A percentile compares a stretch with the other conserved stretches of the same genome.
These are phyloP conservation scores for Gavia stellata DNA, from an alignment of 2,113 vertebrate genomes.

Conservation along the genomic window DNA sequence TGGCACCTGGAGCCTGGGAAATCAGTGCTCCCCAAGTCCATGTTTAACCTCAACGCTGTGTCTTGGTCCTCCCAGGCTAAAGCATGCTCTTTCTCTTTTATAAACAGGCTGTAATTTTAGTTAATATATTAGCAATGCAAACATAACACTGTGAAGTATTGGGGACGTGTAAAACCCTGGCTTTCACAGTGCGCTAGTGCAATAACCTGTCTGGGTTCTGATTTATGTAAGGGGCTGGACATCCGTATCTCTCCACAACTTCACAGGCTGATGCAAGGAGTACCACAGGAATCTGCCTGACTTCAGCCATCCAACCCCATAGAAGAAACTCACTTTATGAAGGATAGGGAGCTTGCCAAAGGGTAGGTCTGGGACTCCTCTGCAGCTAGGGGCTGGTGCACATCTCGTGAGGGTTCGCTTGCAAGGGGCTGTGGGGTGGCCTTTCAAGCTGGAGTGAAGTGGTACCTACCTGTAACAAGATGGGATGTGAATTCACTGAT, in stretches of 20 bases:
- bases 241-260: neutral
- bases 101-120: neutral
- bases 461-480: conserved; percentile 74
- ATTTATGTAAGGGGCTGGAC: neutral
- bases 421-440: too few species aligned
- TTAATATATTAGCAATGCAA: neutral
- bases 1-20: neutral
- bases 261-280: neutral
- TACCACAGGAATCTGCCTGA: neutral
- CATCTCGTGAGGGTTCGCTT: accelerated
- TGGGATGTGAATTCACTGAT: conserved; percentile 79
- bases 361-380: neutral
- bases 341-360: neutral
- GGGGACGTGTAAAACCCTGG: neutral
- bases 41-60: neutral
- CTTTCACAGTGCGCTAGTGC: neutral
- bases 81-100: neutral
- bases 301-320: neutral
- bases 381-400: too few species aligned
- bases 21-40: neutral
- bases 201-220: neutral
- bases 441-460: neutral
- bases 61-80: neutral
- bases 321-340: accelerated
- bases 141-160: neutral